These are phyloP conservation scores for Leptopilina clavipes DNA, from an alignment of 1,140 invertebrate genomes.

Conservation along the genomic window DNA sequence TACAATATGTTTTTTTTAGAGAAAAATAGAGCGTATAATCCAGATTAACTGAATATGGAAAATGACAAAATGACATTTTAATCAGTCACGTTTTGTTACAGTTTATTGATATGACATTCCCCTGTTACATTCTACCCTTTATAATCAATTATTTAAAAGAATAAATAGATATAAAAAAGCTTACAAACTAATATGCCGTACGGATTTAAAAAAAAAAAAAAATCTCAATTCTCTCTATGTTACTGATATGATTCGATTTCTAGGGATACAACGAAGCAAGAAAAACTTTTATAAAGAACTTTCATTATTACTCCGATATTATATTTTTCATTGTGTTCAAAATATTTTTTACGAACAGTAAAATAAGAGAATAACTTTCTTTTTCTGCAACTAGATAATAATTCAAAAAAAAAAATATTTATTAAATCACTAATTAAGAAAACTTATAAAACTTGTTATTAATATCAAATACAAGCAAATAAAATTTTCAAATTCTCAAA, in stretches of 20 bases:
- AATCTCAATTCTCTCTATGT: slow-evolving; percentile 1
- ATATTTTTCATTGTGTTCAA: background rate
- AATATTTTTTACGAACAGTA: background rate
- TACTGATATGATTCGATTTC: background rate
- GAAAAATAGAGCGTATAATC: background rate
- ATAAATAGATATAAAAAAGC: background rate
- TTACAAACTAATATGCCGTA: background rate
- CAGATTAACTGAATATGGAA: background rate
- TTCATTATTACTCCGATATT: background rate
- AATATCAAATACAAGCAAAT: no score
- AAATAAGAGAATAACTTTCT: no score
- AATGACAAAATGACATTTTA: background rate
- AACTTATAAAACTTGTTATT: no score
- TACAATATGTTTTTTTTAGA: background rate
- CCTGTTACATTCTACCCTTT: background rate
- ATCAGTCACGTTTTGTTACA: background rate
- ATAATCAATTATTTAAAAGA: slow-evolving; percentile 2
- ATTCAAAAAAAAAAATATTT: no score
- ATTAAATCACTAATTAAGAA: no score
- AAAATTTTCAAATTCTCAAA: no score
- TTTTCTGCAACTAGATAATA: no score
- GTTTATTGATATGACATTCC: slow-evolving; percentile 3
- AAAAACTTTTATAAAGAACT: background rate
- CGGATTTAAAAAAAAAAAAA: background rate
- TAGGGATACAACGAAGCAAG: background rate